A percentile compares a stretch with the other conserved stretches of the same genome.
phyloP scores from a whole-genome alignment of 1,140 invertebrate species.

The Choristoneura fumiferana region DNA sequence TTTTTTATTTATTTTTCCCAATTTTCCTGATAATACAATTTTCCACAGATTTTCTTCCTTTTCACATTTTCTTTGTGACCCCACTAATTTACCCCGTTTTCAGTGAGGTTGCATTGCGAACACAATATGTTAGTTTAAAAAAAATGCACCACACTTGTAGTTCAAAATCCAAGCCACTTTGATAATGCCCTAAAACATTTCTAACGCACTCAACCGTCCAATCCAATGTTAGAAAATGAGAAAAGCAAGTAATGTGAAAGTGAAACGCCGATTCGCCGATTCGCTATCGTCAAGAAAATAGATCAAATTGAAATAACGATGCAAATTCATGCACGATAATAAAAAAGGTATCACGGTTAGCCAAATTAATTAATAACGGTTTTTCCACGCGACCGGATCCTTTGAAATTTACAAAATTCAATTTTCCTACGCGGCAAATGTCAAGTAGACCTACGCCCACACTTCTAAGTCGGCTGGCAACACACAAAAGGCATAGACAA shows the following conservation, averaged over 20 bases:
- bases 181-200: conserved; percentile 23
- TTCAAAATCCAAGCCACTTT: conserved; percentile 16
- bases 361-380: conserved; percentile 56
- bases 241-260: conserved; percentile 13
- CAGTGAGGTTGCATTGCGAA: no score
- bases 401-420: conserved; percentile 53
- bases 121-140: not conserved
- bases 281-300: conserved; percentile 24
- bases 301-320: conserved; percentile 41
- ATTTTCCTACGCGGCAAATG: conserved; percentile 49
- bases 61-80: no score
- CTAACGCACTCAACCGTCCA: conserved; percentile 9
- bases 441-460: not conserved
- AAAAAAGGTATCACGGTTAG: conserved; percentile 42
- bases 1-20: no score
- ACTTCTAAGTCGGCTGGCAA: not conserved
- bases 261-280: conserved; percentile 8
- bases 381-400: conserved; percentile 27
- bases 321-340: conserved; percentile 44
- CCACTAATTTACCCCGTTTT: no score
- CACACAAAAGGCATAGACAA: conserved; percentile 10
- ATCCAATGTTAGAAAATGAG: conserved; percentile 15
- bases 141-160: conserved; percentile 18
- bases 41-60: no score
- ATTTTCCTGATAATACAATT: no score